Evolutionary conservation across 2,888 invertebrate genomes (phyloP).

Genomic region (Cenopis cana): DNA sequence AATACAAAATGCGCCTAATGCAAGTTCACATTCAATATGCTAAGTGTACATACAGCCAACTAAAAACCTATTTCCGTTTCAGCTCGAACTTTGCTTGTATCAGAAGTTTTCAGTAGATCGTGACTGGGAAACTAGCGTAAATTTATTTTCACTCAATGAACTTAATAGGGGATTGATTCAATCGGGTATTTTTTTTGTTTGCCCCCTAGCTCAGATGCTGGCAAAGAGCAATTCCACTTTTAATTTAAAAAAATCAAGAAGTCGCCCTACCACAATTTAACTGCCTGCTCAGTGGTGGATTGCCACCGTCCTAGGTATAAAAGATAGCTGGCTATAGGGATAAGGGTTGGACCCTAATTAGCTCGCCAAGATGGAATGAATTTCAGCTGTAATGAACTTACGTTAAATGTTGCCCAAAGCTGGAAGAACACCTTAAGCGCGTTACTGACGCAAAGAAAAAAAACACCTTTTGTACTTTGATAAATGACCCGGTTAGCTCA

Average conservation of each 20-base stretch:
- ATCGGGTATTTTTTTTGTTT: neutral
- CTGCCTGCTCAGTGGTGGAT: too few species aligned
- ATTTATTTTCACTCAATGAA: conserved; percentile 22
- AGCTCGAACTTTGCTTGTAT: conserved; percentile 20
- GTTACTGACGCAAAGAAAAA: neutral
- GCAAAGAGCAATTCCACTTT: too few species aligned
- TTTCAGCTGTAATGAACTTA: conserved; percentile 35
- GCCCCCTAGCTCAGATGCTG: too few species aligned
- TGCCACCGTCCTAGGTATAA: too few species aligned
- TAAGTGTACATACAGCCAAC: neutral
- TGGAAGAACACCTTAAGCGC: neutral
- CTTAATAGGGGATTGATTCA: conserved; percentile 20
- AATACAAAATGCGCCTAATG: neutral
- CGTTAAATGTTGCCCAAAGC: conserved; percentile 13
- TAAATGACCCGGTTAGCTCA: neutral
- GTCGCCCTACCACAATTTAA: too few species aligned
- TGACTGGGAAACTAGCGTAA: conserved; percentile 13
- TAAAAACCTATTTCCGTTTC: neutral
- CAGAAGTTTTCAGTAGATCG: conserved; percentile 15
- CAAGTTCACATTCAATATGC: conserved; percentile 3
- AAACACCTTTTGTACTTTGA: neutral
- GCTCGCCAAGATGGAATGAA: conserved; percentile 28
- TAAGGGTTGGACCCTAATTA: conserved; percentile 42
- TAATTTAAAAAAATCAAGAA: too few species aligned
- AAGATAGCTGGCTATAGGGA: neutral